These are phyloP conservation scores for Drosophila vallismaia DNA, from an alignment of 2,888 invertebrate genomes.

Conservation along the genomic window DNA sequence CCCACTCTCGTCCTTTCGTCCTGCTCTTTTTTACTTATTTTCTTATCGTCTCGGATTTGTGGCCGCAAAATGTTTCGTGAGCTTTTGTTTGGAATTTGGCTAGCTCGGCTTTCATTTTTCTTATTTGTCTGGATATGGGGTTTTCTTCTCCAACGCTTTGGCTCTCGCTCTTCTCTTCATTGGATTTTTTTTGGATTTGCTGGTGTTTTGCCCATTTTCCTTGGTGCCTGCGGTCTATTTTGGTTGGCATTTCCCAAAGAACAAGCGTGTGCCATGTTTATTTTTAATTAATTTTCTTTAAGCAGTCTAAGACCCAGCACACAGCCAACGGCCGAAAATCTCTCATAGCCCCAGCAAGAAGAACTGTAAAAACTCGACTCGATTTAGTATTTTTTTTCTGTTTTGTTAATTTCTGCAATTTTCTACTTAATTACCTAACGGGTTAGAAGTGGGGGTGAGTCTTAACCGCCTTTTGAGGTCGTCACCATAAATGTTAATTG, in stretches of 20 bases:
- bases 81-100: slow-evolving; percentile 74
- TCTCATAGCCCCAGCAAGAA: slow-evolving; percentile 17
- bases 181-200: background rate
- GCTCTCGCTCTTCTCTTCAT: slow-evolving; percentile 1
- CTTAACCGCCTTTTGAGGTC: slow-evolving; percentile 48
- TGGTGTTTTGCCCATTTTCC: slow-evolving; percentile 4
- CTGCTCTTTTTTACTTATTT: slow-evolving; percentile 66
- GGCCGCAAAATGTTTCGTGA: slow-evolving; percentile 73
- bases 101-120: slow-evolving; percentile 65
- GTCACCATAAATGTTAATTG: slow-evolving; percentile 69
- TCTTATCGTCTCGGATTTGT: slow-evolving; percentile 78
- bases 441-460: slow-evolving; percentile 43
- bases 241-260: slow-evolving; percentile 70
- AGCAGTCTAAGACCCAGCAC: slow-evolving; percentile 70
- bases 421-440: slow-evolving; percentile 72
- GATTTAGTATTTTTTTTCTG: slow-evolving; percentile 8
- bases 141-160: slow-evolving; percentile 21
- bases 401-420: slow-evolving; percentile 76
- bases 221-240: slow-evolving; percentile 67
- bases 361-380: slow-evolving; percentile 24
- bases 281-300: slow-evolving; percentile 79
- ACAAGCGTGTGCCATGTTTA: slow-evolving; percentile 78
- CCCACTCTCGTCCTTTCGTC: slow-evolving; percentile 5
- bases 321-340: slow-evolving; percentile 21
- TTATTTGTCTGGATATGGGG: slow-evolving; percentile 60